phyloP scores from a whole-genome alignment of 1,140 invertebrate genomes.

The Monochamus saltuarius region DNA sequence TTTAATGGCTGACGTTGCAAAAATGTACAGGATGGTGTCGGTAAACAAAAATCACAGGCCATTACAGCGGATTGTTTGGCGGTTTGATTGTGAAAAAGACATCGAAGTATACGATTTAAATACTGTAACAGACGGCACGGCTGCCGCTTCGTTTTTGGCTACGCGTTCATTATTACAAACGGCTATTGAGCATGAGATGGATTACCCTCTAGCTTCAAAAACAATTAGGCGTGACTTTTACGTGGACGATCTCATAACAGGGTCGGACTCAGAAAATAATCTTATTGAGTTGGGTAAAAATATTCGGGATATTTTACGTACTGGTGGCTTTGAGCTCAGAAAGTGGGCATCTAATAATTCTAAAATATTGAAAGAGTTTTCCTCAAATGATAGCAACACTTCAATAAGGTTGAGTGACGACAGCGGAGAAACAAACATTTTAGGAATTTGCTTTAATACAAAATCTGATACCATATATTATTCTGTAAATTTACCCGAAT shows the following conservation, averaged over 20 bases:
- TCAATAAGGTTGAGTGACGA: too few relatives aligned
- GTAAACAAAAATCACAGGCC: constrained; percentile 31
- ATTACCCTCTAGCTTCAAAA: background rate
- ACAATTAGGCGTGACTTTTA: too few relatives aligned
- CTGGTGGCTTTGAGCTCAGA: too few relatives aligned
- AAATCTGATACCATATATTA: background rate
- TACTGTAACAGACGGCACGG: constrained; percentile 33
- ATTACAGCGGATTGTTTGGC: constrained; percentile 40
- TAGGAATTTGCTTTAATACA: too few relatives aligned
- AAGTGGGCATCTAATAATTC: too few relatives aligned
- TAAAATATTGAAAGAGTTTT: too few relatives aligned
- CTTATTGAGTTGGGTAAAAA: too few relatives aligned
- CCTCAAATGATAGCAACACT: too few relatives aligned
- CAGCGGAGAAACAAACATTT: too few relatives aligned
- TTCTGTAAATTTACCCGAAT: background rate
- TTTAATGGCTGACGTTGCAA: constrained; percentile 47
- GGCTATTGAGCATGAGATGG: constrained; percentile 12
- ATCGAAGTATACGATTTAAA: constrained; percentile 41
- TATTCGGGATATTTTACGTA: too few relatives aligned
- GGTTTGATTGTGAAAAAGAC: constrained; percentile 1
- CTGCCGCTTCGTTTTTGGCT: constrained; percentile 26
- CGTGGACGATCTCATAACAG: too few relatives aligned
- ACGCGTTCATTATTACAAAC: constrained; percentile 28
- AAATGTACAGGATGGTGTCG: constrained; percentile 49
- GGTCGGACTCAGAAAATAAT: too few relatives aligned